These are phyloP conservation scores for Petrolisthes cinctipes DNA, from an alignment of 2,888 invertebrate genomes.

Conservation along the genomic window DNA sequence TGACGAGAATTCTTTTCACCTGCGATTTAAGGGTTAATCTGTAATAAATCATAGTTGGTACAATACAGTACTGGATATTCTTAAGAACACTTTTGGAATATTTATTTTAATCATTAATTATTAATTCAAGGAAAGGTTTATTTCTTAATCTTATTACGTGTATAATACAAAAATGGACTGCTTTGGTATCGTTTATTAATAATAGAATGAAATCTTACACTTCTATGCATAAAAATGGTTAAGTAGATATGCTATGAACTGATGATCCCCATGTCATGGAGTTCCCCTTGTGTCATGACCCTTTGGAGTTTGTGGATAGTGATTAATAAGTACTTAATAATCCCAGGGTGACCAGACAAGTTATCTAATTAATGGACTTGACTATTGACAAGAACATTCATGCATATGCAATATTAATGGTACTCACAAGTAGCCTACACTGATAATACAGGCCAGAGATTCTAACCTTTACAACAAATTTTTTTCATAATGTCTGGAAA, in stretches of 20 bases:
- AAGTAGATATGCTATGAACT: conserved; percentile 59
- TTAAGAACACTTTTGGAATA: too few species aligned
- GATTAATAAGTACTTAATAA: background rate
- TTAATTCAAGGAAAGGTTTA: too few species aligned
- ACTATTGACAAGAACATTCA: conserved; percentile 14
- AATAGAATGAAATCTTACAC: conserved; percentile 60
- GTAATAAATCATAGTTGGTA: too few species aligned
- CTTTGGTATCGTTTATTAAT: conserved; percentile 54
- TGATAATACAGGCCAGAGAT: conserved; percentile 6
- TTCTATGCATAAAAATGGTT: conserved; percentile 60
- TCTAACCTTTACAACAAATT: background rate
- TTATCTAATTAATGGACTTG: conserved; percentile 17
- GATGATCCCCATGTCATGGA: conserved; percentile 47
- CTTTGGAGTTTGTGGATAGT: background rate
- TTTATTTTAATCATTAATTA: too few species aligned
- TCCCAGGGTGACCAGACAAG: conserved; percentile 10
- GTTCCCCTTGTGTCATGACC: conserved; percentile 8
- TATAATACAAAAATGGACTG: conserved; percentile 19
- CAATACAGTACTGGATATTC: too few species aligned
- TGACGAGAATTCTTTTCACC: too few species aligned
- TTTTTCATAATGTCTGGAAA: background rate
- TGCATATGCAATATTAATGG: conserved; percentile 10
- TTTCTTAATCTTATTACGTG: too few species aligned
- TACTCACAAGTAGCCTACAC: background rate
- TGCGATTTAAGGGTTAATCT: too few species aligned